These are phyloP conservation scores for Linnaemya tessellans DNA, from an alignment of 2,888 invertebrate genomes.

Conservation along the genomic window DNA sequence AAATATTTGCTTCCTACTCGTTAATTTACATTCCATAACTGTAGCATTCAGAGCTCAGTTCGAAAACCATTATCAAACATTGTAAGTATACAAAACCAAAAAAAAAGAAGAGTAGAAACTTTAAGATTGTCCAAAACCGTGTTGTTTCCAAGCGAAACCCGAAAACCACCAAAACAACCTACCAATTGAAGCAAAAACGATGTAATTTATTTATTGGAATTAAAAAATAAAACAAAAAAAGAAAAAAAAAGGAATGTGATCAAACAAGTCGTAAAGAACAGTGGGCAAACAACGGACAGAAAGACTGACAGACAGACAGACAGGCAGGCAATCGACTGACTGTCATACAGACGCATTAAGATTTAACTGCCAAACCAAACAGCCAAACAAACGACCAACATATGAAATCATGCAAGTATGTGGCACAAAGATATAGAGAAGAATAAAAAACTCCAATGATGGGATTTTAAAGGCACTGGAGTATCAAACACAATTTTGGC, in stretches of 20 bases:
- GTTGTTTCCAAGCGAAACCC: constrained; percentile 35
- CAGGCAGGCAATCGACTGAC: neutral
- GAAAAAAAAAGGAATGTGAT: constrained; percentile 56
- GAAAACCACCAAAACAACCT: neutral
- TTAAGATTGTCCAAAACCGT: neutral
- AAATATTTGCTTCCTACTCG: neutral
- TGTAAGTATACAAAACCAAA: neutral
- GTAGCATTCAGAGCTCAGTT: constrained; percentile 3
- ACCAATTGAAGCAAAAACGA: constrained; percentile 19
- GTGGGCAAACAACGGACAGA: constrained; percentile 19
- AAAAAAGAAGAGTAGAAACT: neutral
- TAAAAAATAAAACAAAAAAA: constrained; percentile 39
- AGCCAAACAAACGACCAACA: constrained; percentile 25
- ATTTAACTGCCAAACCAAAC: constrained; percentile 43
- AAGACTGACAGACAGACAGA: neutral
- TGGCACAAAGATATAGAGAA: neutral
- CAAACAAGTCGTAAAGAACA: constrained; percentile 46
- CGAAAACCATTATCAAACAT: constrained; percentile 11
- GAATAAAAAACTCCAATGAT: constrained; percentile 14
- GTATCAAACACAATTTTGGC: constrained; percentile 60
- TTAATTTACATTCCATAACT: constrained; percentile 17
- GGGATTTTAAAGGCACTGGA: constrained; percentile 51
- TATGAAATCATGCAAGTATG: constrained; percentile 21
- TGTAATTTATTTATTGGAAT: constrained; percentile 53
- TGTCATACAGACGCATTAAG: constrained; percentile 37